Percentiles rank a stretch among this genome's conserved stretches.
Evolutionary conservation across 2,113 vertebrate genomes (phyloP).

Genomic region (Heloderma charlesbogerti): DNA sequence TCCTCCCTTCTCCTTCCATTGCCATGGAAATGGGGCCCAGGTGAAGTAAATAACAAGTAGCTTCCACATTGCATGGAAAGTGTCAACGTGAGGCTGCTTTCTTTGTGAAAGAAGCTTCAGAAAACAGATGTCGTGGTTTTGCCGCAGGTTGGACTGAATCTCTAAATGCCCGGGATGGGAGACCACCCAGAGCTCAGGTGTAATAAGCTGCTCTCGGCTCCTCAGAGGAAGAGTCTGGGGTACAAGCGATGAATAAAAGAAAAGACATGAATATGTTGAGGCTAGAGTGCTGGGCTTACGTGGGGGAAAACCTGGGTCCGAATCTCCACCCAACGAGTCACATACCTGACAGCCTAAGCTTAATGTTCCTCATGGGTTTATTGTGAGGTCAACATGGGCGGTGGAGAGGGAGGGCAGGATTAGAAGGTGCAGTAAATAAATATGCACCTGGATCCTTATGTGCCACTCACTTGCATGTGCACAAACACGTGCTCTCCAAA

Average conservation of each 20-base stretch:
- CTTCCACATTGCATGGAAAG: neutral
- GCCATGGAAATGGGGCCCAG: too few species aligned
- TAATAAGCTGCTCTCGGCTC: neutral
- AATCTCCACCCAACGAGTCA: neutral
- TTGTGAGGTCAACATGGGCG: too few species aligned
- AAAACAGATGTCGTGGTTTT: neutral
- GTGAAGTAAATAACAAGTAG: neutral
- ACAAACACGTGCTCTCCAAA: neutral
- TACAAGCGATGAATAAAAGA: neutral
- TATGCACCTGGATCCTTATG: neutral
- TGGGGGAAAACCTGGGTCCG: neutral
- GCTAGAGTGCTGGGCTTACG: too few species aligned
- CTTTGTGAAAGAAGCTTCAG: too few species aligned
- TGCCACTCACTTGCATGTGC: neutral
- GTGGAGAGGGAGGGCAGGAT: too few species aligned
- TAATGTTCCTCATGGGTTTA: too few species aligned
- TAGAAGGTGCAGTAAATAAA: neutral
- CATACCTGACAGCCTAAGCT: neutral
- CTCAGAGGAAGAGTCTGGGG: neutral
- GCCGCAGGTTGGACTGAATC: too few species aligned
- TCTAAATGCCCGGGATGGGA: too few species aligned
- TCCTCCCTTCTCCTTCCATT: too few species aligned
- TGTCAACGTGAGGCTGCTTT: too few species aligned
- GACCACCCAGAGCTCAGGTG: too few species aligned
- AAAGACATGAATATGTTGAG: neutral